Evolutionary conservation across 1,140 invertebrate genomes (phyloP), one percentile per base, ranked within the genome.

Genomic region (Triops cancriformis): DNA sequence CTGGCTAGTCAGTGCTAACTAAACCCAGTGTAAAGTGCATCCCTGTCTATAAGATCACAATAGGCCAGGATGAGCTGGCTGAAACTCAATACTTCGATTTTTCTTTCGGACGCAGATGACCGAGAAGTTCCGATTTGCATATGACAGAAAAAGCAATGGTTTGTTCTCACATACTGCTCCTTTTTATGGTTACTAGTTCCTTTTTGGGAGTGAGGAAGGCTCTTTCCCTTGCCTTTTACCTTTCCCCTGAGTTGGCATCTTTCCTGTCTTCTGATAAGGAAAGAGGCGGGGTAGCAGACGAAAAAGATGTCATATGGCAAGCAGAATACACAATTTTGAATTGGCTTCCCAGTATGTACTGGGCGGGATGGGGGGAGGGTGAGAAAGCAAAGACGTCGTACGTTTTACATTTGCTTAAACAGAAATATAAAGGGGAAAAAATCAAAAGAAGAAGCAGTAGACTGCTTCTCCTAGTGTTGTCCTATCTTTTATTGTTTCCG

Each of bases 121-220:
- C 51, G 51, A 64, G 51, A 64, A 64, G 51, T 64, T 37, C 51
- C 51, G 51, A 64, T 64, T 64, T 64, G 51, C 51, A 64, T 64
- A 23, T 64, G 51, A n/a, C 51, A 64, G 51, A 64, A 64, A 64
- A 64, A 64, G 51, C 51, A 64, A 64, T n/a, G 51, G 51, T 64
- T 64, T 23, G 51, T 64, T 64, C 51, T 23, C 51, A 64, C 51
- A 64, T 64, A 18, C 51, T 64, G 51, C 51, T 64, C n/a, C 14
- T 64, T 64, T 64, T 64, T 64, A 64, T 64, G 51, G 51, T 64
- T 64, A 64, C 51, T 64, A 64, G 23, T 3, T 7, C 23, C 23
- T 64, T 64, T 64, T 64, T 23, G 14, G 23, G 14, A 23, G 51
- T 23, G 51, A 64, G 51, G 51, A 9, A n/a, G 51, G 51, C 6